Evolutionary conservation across 2,888 invertebrate species (phyloP), one percentile per base, ranked within the genome.

Genomic region (Mesochorus sp.): DNA sequence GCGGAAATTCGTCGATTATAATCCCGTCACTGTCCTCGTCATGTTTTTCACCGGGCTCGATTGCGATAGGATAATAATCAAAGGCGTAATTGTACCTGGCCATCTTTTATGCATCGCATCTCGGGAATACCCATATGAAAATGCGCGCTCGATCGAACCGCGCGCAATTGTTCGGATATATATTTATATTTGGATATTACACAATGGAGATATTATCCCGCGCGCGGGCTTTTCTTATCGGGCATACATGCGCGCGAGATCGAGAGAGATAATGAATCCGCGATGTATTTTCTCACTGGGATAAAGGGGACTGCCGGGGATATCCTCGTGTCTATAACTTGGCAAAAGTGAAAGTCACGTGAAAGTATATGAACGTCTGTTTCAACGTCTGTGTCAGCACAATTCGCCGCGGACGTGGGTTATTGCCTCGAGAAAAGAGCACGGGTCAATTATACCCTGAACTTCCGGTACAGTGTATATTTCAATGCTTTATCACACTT

Each of bases 21-120:
- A 21, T 73, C 10, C 24, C 28, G 34, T 74, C 74, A 19, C 49
- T 74, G 17, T 74, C 64, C n/a, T 73, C 74, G 49, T 73, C 37
- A 24, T 51, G 17, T 34, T 74, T 59, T 6, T 74, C 66, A 67
- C 24, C 28, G 10, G 24, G 12, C 8, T 57, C 47, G n/a, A 70
- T 8, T 17, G 17, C 57, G 1, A 70, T 57, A n/a, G 57, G 47
- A 37, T 47, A 47, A 26, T 57, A 70, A 47, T 59, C 37, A 44
- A 24, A 47, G 12, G 34, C 47, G 47, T 68, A 57, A 21, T 68
- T 57, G 26, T 12, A 47, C 14, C n/a, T 10, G n/a, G 62, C 42
- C 71, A 61, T 61, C 55, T 42, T 47, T 55, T 26, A 21, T 47
- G 21, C 2, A 49, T 49, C 21, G 12, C 17, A 10, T 21, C 2